Conservation (phyloP, 2,888 invertebrate species). For the Ichneumoninae sp. region DNA sequence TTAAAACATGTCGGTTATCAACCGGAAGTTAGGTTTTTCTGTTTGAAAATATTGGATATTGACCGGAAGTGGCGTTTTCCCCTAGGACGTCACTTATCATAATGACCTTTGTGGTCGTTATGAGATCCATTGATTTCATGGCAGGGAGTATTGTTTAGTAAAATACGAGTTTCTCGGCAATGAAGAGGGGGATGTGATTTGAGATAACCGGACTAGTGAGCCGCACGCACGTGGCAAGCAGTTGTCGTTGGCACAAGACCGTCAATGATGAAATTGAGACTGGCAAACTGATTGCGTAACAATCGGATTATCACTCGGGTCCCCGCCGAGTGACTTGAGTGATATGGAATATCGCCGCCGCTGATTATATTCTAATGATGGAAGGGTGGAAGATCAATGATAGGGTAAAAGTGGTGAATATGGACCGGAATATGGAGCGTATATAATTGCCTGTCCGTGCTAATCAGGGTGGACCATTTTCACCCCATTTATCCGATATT, state of each 20-base stretch:
- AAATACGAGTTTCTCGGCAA: neutral
- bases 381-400: no score
- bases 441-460: no score
- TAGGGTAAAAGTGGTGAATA: no score
- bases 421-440: no score
- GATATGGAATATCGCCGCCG: neutral
- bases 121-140: neutral
- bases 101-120: neutral
- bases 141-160: neutral
- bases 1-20: no score
- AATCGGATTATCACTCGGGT: neutral
- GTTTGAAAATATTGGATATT: no score
- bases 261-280: neutral
- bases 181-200: neutral
- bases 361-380: neutral
- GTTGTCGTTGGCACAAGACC: neutral
- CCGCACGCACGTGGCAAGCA: neutral
- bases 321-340: no score
- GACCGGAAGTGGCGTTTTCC: no score
- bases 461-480: no score
- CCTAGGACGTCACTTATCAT: no score
- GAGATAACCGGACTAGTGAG: neutral
- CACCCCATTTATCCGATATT: no score
- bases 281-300: neutral
- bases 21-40: no score